These are phyloP conservation scores for Urosaurus nigricauda DNA, from an alignment of 2,797 vertebrate genomes.

Conservation along the genomic window DNA sequence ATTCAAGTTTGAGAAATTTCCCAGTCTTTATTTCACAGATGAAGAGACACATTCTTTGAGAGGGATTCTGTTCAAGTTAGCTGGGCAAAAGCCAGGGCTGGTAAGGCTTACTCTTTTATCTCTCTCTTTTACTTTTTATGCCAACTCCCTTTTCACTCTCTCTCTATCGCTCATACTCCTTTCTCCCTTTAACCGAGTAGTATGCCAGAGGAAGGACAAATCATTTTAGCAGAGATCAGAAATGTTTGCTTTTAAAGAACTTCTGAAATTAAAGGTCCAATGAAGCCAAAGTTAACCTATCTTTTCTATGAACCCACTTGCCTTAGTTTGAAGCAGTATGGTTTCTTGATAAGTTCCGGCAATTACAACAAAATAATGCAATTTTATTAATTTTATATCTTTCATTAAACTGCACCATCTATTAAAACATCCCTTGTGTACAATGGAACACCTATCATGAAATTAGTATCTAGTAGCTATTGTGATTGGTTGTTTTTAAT, in stretches of 20 bases:
- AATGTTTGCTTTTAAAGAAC: background rate
- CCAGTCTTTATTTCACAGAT: no score
- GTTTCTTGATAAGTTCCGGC: background rate
- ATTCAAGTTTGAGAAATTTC: background rate
- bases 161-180: background rate
- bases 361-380: background rate
- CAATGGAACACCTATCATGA: background rate
- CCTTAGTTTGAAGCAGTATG: background rate
- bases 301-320: background rate
- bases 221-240: background rate
- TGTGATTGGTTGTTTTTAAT: background rate
- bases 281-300: background rate
- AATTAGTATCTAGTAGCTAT: background rate
- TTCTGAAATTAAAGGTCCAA: background rate
- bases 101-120: background rate
- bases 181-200: background rate
- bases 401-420: background rate
- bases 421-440: background rate
- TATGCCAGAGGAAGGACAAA: background rate
- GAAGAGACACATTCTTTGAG: no score
- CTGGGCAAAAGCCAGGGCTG: background rate
- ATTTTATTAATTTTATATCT: background rate
- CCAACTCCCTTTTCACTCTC: background rate
- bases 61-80: background rate
- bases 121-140: background rate